Base-by-base conservation (phyloP, 2,797 vertebrate species). In the Sciurus carolinensis region DNA sequence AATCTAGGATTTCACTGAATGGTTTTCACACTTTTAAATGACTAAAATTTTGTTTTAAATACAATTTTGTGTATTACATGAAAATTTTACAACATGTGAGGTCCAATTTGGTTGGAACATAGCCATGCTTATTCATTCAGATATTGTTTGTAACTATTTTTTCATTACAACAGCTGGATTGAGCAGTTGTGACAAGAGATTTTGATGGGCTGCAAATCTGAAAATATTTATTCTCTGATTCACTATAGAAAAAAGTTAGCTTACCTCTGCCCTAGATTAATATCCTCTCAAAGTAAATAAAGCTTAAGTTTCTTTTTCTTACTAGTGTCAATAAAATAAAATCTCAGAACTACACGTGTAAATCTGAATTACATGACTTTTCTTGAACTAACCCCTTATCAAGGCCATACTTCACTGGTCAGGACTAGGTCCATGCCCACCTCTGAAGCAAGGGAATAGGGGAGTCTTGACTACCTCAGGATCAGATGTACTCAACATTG, bases 71-170 rank as follows among this genome's bases (percentile, higher is more conserved):
- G n/a, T 59, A 24, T 64, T 42, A 77, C 18, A 24, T 75, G 50
- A 92, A 94, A 82, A 94, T 80, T 66, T 66, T 69, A 62, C 90
- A 44, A 83, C 91, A 83, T 71, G 64, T 3, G 42, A 80, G 17
- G 26, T 92, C 50, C 20, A 89, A n/a, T 81, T 80, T 95, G 54
- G 64, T 84, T 83, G 50, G 36, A 84, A 36, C 26, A 66, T 1
- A 85, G 4, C 36, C 62, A 83, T 1, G 0, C 6, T n/a, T 42
- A 77, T 39, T 52, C 24, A 15, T 84, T 86, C 90, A 73, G 26
- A 57, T 72, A 22, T 90, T 86, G 17, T 87, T 44, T 81, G 6
- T 67, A 73, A 10, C 18, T 77, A 12, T 89, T 93, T 91, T 95
- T 95, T 88, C 17, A 59, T 95, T 82, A 47, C 15, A 50, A 1